Percentiles rank a stretch among this genome's conserved stretches.
Evolutionary conservation across 2,888 invertebrate genomes (phyloP).

Genomic region (Sicus ferrugineus): DNA sequence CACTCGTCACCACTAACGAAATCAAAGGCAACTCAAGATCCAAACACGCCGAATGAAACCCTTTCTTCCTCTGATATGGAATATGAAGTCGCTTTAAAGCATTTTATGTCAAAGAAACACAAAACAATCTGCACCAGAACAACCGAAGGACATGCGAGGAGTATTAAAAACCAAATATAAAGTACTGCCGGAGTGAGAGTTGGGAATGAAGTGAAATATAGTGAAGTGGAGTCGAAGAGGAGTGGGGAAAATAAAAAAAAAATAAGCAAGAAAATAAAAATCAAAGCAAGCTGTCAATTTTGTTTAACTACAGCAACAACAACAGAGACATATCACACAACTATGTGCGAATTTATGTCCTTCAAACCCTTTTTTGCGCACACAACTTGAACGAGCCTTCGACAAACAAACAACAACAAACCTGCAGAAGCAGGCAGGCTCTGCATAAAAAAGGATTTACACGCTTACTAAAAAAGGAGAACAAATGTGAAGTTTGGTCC

Average conservation of each 20-base stretch:
- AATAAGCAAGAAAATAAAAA: constrained; percentile 10
- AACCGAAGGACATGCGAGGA: constrained; percentile 34
- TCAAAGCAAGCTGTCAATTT: constrained; percentile 32
- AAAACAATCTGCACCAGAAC: constrained; percentile 39
- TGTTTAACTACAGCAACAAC: constrained; percentile 16
- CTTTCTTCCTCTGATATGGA: background rate
- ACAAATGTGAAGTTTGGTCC: no score
- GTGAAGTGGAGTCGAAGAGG: background rate
- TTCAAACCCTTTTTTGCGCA: constrained; percentile 50
- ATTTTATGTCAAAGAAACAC: constrained; percentile 39
- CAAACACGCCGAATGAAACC: background rate
- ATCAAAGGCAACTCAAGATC: background rate
- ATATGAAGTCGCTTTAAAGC: constrained; percentile 34
- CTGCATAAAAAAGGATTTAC: constrained; percentile 30
- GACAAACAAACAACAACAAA: constrained; percentile 17
- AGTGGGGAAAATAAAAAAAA: constrained; percentile 11
- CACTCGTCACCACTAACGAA: background rate
- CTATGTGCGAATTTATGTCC: constrained; percentile 57
- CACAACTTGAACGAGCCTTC: constrained; percentile 15
- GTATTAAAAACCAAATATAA: constrained; percentile 31
- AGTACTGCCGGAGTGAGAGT: background rate
- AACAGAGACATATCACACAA: constrained; percentile 50
- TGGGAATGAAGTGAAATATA: background rate
- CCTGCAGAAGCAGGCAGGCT: background rate
- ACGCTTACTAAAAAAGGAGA: constrained; percentile 6